phyloP scores from a whole-genome alignment of 2,797 vertebrate genomes.

The Myoxocephalus aenaeus region DNA sequence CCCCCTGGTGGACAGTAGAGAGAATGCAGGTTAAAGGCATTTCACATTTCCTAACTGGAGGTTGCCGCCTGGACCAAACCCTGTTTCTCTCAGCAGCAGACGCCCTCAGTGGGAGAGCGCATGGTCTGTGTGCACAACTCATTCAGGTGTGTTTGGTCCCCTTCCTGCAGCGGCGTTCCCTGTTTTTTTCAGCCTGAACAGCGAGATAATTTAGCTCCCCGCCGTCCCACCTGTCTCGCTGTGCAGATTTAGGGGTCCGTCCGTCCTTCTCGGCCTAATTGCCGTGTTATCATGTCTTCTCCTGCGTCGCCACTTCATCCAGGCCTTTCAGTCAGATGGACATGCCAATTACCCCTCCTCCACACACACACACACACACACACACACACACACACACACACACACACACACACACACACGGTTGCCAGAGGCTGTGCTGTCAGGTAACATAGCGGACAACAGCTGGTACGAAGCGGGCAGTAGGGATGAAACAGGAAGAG shows the following conservation, averaged over 20 bases:
- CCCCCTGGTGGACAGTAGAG: too few relatives aligned
- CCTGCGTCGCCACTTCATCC: constrained; percentile 60
- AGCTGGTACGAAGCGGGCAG: constrained; percentile 49
- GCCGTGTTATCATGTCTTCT: constrained; percentile 74
- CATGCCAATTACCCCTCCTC: constrained; percentile 74
- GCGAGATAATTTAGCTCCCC: constrained; percentile 57
- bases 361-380: constrained; percentile 6
- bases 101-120: constrained; percentile 21
- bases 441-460: constrained; percentile 58
- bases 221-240: constrained; percentile 59
- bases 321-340: constrained; percentile 70
- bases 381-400: constrained; percentile 19
- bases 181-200: constrained; percentile 50
- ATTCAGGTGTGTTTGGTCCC: constrained; percentile 28
- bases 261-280: constrained; percentile 74
- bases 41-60: too few relatives aligned
- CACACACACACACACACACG: constrained; percentile 34
- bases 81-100: too few relatives aligned
- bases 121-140: constrained; percentile 22
- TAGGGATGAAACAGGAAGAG: constrained; percentile 49
- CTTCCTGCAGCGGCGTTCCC: constrained; percentile 19
- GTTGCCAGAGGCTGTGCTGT: constrained; percentile 44
- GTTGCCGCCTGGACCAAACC: too few relatives aligned
- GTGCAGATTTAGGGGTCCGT: constrained; percentile 61
- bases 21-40: too few relatives aligned